Evolutionary conservation across 1,140 invertebrate species (phyloP), one percentile per base, ranked within the genome.

Genomic region (Aphidius gifuensis): DNA sequence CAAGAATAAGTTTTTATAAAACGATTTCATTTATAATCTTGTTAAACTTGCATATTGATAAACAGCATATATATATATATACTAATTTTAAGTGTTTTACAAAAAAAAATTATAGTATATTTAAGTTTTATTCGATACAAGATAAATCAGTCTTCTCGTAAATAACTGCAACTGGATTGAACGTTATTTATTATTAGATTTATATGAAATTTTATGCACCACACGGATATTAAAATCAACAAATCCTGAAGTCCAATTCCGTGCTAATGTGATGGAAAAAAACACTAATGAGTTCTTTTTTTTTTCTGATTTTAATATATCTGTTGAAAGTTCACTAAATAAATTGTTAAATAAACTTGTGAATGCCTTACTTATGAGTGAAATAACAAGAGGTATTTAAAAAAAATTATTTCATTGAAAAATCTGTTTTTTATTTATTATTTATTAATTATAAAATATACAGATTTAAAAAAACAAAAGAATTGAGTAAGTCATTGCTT

Each of bases 291-390:
- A 46, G 51, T 11, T 51, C 51, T 38, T 38, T 47, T 48, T 58
- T 46, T 38, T 61, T 58, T 49, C 55, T 32, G 1, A 32, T 32
- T 32, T 2, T 32, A 49, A 49, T 49, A 46, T 55, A 59, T 64
- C 43, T 5, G 59, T 59, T 59, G 62, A 64, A 64, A 64, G 56
- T 64, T 55, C 44, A 54, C 11, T 54, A 59, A 59, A 21, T 64
- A 58, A 53, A 47, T 59, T 64, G 45, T 47, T 50, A 42, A 57
- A 16, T 16, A 16, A 42, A 58, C 39, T n/a, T 64, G 59, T 59
- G 32, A 49, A 60, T 38, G 23, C 45, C 16, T 57, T 42, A 42
- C 40, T 57, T 45, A 57, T 44, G 3, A 44, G 2, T 8, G 42
- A 57, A 44, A 9, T 32, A 57, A 38, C 21, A 46, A 45, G 45